Conservation (phyloP, 2,113 vertebrate genomes). For the Sphyrna mokarran region DNA sequence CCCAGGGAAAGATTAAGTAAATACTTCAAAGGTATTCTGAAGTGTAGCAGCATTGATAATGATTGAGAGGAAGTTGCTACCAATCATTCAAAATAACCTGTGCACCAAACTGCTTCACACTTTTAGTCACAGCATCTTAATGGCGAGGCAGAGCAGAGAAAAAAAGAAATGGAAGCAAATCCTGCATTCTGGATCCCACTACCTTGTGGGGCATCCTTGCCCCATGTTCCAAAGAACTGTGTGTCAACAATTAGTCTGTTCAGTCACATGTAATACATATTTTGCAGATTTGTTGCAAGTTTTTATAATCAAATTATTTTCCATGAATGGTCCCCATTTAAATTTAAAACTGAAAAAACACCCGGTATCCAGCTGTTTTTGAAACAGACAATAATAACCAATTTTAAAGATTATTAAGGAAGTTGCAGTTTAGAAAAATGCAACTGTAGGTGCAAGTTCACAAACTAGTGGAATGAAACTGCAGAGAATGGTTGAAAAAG, state of each 20-base stretch:
- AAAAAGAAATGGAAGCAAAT: background rate
- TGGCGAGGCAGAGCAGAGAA: background rate
- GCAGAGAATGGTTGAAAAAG: background rate
- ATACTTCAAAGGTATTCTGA: background rate
- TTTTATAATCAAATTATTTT: background rate
- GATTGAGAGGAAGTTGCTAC: too few species aligned
- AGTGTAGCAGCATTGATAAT: too few species aligned
- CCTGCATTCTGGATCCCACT: background rate
- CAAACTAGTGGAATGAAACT: background rate
- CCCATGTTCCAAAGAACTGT: background rate
- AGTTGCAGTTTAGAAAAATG: background rate
- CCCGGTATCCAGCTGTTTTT: background rate
- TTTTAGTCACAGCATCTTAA: background rate
- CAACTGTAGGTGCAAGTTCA: background rate
- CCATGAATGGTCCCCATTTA: background rate
- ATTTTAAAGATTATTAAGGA: background rate
- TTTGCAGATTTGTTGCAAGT: background rate
- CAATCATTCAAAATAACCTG: background rate
- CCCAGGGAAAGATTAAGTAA: background rate
- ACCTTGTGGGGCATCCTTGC: background rate
- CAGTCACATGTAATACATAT: background rate
- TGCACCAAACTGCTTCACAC: background rate
- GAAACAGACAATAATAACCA: background rate
- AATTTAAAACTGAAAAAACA: background rate
- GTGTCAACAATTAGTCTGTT: background rate